Base-by-base conservation (phyloP, 2,113 vertebrate genomes). In the Gyps fulvus region DNA sequence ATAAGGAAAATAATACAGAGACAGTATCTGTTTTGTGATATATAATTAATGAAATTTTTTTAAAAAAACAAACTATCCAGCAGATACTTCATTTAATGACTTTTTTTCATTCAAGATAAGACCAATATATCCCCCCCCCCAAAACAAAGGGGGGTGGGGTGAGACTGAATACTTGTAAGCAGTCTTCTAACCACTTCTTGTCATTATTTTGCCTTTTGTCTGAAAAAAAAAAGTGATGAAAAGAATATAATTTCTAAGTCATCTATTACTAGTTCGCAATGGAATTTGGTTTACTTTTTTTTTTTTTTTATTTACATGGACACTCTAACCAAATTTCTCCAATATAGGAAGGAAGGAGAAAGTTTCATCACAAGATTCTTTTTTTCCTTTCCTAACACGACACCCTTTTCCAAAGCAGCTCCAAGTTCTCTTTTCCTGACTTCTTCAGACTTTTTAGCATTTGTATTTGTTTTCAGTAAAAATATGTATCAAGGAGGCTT, bases 1-100 rank as follows among this genome's bases (percentile, higher is more conserved):
- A 92, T 96, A 97, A 96, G 76, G 88, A 90, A 96, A 98, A 89
- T 80, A 97, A 94, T 50, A 96, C 78, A 95, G 90, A 89, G 88
- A 82, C 47, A 96, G 49, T 45, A 93, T 83, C 94, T 92, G 57
- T 92, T 92, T 93, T 83, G 91, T 93, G 87, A 94, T 93, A 87
- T 43, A 90, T 66, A 83, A 81, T 83, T 95, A 96, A 94, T 91
- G 90, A 97, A 93, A 95, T 93, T 83, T 23, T 49, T 23, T 49
- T 93, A 63, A 90, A 94, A 95, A 79, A 77, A 93, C 9, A 52
- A 26, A 50, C 49, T 50, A 96, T 94, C 84, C 73, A 93, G 57
- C 59, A 93, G 66, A 92, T 89, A 49, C 71, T 90, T 96, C 81
- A 94, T 97, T 97, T 96, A 96, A 89, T 90, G 79, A 95, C 87